These are phyloP conservation scores for Hypomecis atomaria DNA, from an alignment of 2,888 invertebrate species.

Conservation along the genomic window DNA sequence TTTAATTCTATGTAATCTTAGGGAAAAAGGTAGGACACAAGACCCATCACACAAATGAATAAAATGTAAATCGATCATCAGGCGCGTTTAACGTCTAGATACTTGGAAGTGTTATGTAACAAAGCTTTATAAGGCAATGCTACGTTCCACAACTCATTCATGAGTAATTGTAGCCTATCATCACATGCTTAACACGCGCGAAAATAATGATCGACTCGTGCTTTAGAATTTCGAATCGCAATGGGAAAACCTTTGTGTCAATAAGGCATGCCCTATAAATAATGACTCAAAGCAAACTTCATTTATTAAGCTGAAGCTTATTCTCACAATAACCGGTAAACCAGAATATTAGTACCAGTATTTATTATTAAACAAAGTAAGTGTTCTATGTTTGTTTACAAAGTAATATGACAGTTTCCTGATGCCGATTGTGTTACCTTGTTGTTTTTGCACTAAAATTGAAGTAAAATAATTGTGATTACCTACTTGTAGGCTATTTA, in stretches of 20 bases:
- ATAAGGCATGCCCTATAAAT: constrained; percentile 2
- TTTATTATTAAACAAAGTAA: constrained; percentile 12
- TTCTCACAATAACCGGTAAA: neutral
- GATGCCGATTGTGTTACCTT: no score
- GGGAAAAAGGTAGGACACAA: no score
- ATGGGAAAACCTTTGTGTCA: constrained; percentile 35
- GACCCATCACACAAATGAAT: no score
- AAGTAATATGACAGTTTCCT: constrained; percentile 18
- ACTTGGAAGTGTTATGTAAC: constrained; percentile 11
- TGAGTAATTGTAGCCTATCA: constrained; percentile 25
- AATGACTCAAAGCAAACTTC: constrained; percentile 5
- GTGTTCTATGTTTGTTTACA: constrained; percentile 21
- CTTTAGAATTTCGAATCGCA: constrained; percentile 8
- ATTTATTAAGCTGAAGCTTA: constrained; percentile 7
- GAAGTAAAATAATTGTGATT: no score
- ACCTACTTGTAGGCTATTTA: no score
- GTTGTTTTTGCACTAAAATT: no score
- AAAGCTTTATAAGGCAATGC: constrained; percentile 15
- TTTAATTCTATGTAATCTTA: no score
- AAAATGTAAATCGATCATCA: no score
- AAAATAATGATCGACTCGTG: constrained; percentile 23
- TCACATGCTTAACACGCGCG: constrained; percentile 27
- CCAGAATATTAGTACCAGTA: neutral
- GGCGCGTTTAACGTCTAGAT: neutral
- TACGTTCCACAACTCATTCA: constrained; percentile 8